These are phyloP conservation scores for Lysandra coridon DNA, from an alignment of 2,888 invertebrate genomes.

Conservation along the genomic window DNA sequence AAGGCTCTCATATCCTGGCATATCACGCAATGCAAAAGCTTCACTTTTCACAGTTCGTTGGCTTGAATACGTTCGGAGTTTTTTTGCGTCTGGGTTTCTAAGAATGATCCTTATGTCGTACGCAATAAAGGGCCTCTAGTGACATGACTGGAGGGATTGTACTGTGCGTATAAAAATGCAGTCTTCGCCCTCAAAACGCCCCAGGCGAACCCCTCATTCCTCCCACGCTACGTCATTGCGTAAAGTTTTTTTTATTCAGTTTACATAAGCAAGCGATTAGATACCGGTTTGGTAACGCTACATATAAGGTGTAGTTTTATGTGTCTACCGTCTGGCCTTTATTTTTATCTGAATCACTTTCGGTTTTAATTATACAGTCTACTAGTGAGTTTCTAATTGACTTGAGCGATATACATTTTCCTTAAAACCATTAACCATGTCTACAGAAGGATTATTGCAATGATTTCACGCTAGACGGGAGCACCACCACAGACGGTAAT, in stretches of 20 bases:
- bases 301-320: constrained; percentile 10
- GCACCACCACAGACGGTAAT: no score
- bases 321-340: constrained; percentile 18
- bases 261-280: constrained; percentile 11
- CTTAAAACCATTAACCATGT: background rate
- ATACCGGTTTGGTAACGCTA: constrained; percentile 17
- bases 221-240: constrained; percentile 9
- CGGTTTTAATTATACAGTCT: background rate
- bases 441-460: no score
- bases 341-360: constrained; percentile 20
- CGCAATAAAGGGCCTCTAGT: background rate
- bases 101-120: background rate
- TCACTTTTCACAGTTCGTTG: constrained; percentile 18
- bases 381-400: background rate
- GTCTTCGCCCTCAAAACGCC: background rate
- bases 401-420: background rate
- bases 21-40: constrained; percentile 17
- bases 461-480: background rate
- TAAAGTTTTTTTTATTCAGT: constrained; percentile 18
- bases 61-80: background rate
- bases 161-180: background rate
- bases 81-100: background rate
- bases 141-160: background rate
- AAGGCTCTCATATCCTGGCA: constrained; percentile 12
- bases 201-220: background rate